Evolutionary conservation across 2,797 vertebrate genomes (phyloP).

Genomic region (Morelia viridis): DNA sequence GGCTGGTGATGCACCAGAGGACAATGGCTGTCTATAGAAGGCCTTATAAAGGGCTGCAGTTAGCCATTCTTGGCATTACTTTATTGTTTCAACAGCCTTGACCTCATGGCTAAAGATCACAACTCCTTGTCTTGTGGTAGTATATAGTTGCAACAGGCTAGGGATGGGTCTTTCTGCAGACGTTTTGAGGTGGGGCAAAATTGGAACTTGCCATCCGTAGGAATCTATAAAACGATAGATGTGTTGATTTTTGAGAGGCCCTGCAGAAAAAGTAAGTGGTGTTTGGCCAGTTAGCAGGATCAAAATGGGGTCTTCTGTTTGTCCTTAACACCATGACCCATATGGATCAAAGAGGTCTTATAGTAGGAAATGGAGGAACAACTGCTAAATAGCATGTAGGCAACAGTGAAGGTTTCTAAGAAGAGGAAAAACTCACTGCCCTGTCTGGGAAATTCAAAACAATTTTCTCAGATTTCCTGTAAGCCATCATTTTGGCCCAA

Average conservation of each 20-base stretch:
- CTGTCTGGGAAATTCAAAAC: neutral
- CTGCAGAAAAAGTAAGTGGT: neutral
- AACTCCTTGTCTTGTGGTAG: neutral
- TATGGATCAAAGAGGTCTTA: neutral
- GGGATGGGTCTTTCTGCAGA: slow-evolving; percentile 15
- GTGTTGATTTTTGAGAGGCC: slow-evolving; percentile 31
- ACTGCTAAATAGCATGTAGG: neutral
- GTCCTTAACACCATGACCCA: neutral
- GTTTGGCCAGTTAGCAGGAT: neutral
- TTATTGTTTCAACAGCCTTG: neutral
- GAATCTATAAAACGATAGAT: neutral
- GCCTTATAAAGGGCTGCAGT: neutral
- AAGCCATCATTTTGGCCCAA: neutral
- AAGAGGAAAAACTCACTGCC: neutral
- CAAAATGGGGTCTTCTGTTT: neutral
- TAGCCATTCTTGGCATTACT: neutral
- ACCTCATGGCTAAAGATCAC: neutral
- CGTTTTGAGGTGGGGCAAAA: slow-evolving; percentile 22
- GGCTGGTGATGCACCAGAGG: too few relatives aligned
- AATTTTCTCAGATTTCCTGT: neutral
- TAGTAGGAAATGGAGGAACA: neutral
- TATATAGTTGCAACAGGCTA: neutral
- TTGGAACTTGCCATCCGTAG: slow-evolving; percentile 26
- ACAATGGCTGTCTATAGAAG: neutral
- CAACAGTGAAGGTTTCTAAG: too few relatives aligned